Evolutionary conservation across 2,797 vertebrate species (phyloP), one percentile per base, ranked within the genome.

Genomic region (Leuciscus waleckii): DNA sequence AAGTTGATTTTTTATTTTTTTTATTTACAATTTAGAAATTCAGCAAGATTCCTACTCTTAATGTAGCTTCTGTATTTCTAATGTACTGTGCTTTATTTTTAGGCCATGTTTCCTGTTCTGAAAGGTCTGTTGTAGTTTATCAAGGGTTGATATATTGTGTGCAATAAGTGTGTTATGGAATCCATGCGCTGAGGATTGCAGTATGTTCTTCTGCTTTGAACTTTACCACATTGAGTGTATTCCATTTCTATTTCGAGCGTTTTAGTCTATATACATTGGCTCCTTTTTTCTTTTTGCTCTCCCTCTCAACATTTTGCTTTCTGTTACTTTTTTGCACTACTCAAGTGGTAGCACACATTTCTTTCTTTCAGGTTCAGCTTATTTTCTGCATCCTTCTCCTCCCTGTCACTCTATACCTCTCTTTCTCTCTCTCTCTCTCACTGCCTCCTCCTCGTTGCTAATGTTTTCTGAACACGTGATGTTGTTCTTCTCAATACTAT

Each of bases 261-360:
- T 51, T 68, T 85, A 11, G 58, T 61, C 56, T 54, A 77, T 63
- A 82, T 84, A 71, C 43, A 54, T 74, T 65, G 26, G 14, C 32
- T 37, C 10, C 2, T 51, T 73, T 32, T 13, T 90, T 90, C 93
- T 91, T 91, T 87, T n/a, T 88, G 83, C 86, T 75, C 85, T 85
- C 90, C 85, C 89, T 91, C 89, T 92, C 82, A 63, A 19, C 89
- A 88, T 87, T 32, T 65, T 91, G 29, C 37, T 54, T 89, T n/a
- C 82, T 87, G 73, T 76, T 89, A 79, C 78, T 84, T 86, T 82
- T 70, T 82, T 70, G 83, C 84, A 87, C 76, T 84, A 82, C 19
- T 41, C 32, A 39, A 77, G 74, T 23, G 56, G 84, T 56, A n/a
- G 16, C 61, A 78, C 32, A n/a, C 35, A 73, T 65, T 69, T 67